A percentile compares a stretch with the other conserved stretches of the same genome.
Evolutionary conservation across 2,888 invertebrate genomes (phyloP).

Genomic region (Microctonus brassicae): DNA sequence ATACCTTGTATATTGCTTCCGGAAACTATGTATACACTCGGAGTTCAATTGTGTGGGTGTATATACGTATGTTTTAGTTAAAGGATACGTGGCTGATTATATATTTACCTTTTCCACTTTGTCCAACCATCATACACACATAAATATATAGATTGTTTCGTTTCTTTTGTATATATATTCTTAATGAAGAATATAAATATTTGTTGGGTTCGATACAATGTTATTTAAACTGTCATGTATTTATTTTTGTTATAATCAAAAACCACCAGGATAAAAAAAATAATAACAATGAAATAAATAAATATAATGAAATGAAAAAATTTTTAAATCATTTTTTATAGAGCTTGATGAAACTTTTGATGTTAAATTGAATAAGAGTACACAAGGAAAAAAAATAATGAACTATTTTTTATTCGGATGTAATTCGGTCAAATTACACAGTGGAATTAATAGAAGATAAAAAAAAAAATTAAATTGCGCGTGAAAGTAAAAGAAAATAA

Average conservation of each 20-base stretch:
- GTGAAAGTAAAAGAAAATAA: not conserved
- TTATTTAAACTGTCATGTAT: not conserved
- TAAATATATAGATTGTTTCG: not conserved
- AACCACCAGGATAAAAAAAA: not conserved
- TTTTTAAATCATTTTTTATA: not conserved
- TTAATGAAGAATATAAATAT: not conserved
- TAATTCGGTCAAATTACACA: not conserved
- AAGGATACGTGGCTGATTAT: not conserved
- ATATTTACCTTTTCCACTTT: conserved; percentile 1
- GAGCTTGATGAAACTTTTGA: not conserved
- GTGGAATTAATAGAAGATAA: not conserved
- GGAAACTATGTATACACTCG: too few species aligned
- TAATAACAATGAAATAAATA: not conserved
- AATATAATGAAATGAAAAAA: not conserved
- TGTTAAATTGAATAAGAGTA: not conserved
- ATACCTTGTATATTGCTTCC: conserved; percentile 6
- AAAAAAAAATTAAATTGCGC: not conserved
- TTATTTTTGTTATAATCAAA: not conserved
- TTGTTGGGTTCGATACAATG: not conserved
- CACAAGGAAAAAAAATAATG: not conserved
- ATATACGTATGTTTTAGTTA: not conserved
- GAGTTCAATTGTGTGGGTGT: not conserved
- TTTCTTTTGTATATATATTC: not conserved
- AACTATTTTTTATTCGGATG: not conserved
- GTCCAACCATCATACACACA: not conserved